Evolutionary conservation across 2,113 vertebrate genomes (phyloP).

Genomic region (Colossoma macropomum): DNA sequence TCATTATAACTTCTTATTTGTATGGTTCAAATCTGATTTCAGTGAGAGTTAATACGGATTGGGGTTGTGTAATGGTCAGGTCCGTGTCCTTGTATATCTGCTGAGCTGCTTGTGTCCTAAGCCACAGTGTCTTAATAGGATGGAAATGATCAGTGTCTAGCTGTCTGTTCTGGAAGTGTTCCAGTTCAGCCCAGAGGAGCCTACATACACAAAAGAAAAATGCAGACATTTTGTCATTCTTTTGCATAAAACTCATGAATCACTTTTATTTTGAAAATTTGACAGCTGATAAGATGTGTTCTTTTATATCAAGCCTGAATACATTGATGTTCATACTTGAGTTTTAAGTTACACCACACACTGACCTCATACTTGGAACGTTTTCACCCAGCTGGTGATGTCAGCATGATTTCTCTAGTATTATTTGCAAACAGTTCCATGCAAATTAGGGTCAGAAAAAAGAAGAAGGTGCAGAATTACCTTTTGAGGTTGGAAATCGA

Average conservation of each 20-base stretch:
- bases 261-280: too few species aligned
- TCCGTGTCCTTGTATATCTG: conserved; percentile 1
- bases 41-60: background rate
- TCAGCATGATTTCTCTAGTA: background rate
- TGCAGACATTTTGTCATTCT: too few species aligned
- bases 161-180: background rate
- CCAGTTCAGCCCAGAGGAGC: background rate
- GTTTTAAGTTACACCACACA: background rate
- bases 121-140: conserved; percentile 28
- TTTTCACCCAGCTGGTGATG: background rate
- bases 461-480: background rate
- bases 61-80: conserved; percentile 19
- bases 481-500: background rate
- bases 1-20: background rate
- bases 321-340: background rate
- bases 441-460: background rate
- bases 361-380: background rate
- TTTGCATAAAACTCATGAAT: too few species aligned
- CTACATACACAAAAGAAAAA: background rate
- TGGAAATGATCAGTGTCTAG: background rate
- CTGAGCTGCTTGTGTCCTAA: conserved; percentile 19
- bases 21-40: background rate
- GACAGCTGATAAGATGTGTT: too few species aligned
- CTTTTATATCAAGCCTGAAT: background rate
- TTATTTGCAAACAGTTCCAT: background rate